Base-by-base conservation (phyloP, 2,113 vertebrate species). In the Etia nguti region DNA sequence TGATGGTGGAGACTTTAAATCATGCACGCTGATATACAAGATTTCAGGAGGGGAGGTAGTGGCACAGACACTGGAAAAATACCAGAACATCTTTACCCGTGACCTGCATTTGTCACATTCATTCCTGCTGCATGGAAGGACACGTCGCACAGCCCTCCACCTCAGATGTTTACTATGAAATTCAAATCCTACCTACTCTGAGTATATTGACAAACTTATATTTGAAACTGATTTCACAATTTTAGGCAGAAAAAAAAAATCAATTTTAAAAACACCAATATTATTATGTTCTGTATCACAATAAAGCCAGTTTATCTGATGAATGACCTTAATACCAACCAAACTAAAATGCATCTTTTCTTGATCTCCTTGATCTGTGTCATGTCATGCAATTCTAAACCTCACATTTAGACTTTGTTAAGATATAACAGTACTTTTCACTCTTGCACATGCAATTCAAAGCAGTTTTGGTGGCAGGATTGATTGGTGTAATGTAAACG, bases 61-160 rank as follows among this genome's bases (percentile, higher is more conserved):
- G 91, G 92, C 91, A 94, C 73, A 83, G 89, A 91, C 88, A 41
- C 89, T 95, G 95, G 95, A 95, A 96, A 96, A 93, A 95, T 95
- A 95, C 92, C 92, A 91, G 91, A 24, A 43, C 93, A 89, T 93
- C 94, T 96, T 95, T 89, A 87, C 93, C 93, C 92, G 57, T 95
- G 95, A 93, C 94, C 95, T 91, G 92, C 92, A 93, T 95, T 93
- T 60, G 89, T 96, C 29, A 90, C 88, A 94, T 95, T 94, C 92
- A 94, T 95, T 93, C 92, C 92, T 84, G 60, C 59, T 43, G 52
- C 65, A 80, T 56, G 82, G 84, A 95, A 95, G 93, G 93, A 91
- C 93, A 89, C 85, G 79, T 91, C 52, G 84, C 36, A 6, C 46
- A 59, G 29, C 22, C 18, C 56, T 80, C 62, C 15, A 79, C 41